Evolutionary conservation across 1,140 invertebrate genomes (phyloP).

Genomic region (Phocides pigmalion): DNA sequence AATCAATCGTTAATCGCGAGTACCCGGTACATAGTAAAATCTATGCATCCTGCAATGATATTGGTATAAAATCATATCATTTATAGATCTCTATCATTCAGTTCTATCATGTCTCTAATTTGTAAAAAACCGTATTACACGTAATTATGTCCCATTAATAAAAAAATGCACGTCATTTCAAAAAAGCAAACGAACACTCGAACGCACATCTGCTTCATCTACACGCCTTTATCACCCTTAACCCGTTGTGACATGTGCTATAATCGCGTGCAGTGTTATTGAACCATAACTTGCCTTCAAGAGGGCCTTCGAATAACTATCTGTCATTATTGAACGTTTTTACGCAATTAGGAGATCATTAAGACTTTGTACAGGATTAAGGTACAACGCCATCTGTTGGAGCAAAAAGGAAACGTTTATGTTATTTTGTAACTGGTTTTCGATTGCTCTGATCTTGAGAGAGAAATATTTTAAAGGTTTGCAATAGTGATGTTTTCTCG

Average conservation of each 20-base stretch:
- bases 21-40: too few species aligned
- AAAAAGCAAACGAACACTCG: conserved; percentile 14
- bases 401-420: conserved; percentile 25
- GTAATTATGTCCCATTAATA: conserved; percentile 11
- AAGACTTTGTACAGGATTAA: conserved; percentile 31
- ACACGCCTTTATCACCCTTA: conserved; percentile 18
- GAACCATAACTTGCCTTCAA: conserved; percentile 22
- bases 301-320: conserved; percentile 29
- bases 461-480: not conserved
- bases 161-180: conserved; percentile 1
- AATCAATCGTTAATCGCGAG: too few species aligned
- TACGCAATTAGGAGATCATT: conserved; percentile 34
- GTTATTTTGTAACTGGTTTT: conserved; percentile 24
- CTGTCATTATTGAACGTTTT: conserved; percentile 34
- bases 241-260: conserved; percentile 21
- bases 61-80: too few species aligned
- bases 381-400: conserved; percentile 28
- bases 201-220: not conserved
- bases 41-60: too few species aligned
- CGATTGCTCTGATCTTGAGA: conserved; percentile 9
- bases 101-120: not conserved
- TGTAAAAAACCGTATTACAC: conserved; percentile 2
- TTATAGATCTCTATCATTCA: not conserved
- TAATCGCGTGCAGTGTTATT: conserved; percentile 20
- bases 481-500: not conserved